Percentiles rank a stretch among this genome's conserved stretches.
phyloP scores from a whole-genome alignment of 2,888 invertebrate genomes.

The Helicoverpa assulta region DNA sequence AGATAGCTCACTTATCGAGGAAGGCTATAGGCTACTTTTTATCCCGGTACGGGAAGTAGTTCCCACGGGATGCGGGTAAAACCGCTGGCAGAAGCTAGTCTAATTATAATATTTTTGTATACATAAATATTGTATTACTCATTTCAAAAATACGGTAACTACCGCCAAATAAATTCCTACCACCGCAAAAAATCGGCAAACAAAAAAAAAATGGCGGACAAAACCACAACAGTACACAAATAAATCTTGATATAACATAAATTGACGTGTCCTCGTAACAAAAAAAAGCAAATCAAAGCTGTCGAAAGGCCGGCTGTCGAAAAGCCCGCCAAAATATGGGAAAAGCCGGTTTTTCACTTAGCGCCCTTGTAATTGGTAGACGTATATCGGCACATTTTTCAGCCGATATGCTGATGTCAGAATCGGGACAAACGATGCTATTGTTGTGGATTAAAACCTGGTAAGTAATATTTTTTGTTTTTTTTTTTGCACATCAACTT shows the following conservation, averaged over 20 bases:
- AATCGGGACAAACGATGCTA: conserved; percentile 46
- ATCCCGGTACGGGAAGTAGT: too few relatives aligned
- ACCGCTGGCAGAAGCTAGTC: too few relatives aligned
- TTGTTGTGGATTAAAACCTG: conserved; percentile 38
- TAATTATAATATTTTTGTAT: too few relatives aligned
- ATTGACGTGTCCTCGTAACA: conserved; percentile 54
- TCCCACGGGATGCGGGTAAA: too few relatives aligned
- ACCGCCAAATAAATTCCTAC: neutral
- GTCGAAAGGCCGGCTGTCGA: conserved; percentile 66
- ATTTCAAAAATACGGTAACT: neutral
- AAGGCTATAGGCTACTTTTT: too few relatives aligned
- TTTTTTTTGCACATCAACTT: neutral
- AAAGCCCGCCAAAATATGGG: conserved; percentile 61
- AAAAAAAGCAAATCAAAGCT: conserved; percentile 63
- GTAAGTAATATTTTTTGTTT: conserved; percentile 41
- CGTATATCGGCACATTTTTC: conserved; percentile 84
- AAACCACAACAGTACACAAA: conserved; percentile 38
- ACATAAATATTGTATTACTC: neutral
- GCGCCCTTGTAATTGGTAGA: conserved; percentile 79
- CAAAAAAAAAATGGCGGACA: conserved; percentile 9
- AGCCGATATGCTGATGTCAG: conserved; percentile 63
- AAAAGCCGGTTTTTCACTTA: conserved; percentile 74
- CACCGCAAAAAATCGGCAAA: neutral
- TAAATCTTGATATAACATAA: conserved; percentile 58
- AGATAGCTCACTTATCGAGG: too few relatives aligned